phyloP scores from a whole-genome alignment of 1,140 invertebrate species.

The Ips nitidus region DNA sequence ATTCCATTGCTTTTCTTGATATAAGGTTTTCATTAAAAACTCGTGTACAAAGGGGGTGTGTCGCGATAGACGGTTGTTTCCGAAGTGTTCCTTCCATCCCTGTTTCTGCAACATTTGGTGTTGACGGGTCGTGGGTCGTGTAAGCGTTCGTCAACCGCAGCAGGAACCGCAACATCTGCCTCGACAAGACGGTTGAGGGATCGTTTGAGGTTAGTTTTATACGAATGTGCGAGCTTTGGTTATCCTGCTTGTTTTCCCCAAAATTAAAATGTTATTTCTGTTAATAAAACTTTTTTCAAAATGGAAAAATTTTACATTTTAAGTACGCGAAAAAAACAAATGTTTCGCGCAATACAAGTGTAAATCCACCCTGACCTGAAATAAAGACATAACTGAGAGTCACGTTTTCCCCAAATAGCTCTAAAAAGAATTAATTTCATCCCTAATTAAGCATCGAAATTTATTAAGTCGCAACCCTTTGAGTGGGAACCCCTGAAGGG shows the following conservation, averaged over 20 bases:
- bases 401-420: conserved; percentile 13
- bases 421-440: conserved; percentile 46
- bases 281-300: no score
- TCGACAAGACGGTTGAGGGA: conserved; percentile 41
- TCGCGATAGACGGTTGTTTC: background rate
- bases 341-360: no score
- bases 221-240: no score
- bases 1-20: no score
- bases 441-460: conserved; percentile 48
- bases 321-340: no score
- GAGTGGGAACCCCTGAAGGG: conserved; percentile 29
- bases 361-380: background rate
- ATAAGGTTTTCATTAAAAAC: no score
- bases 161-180: conserved; percentile 38
- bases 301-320: no score
- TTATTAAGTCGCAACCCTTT: conserved; percentile 46
- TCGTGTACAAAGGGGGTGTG: no score
- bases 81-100: conserved; percentile 26
- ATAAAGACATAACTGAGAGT: conserved; percentile 19
- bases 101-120: conserved; percentile 34
- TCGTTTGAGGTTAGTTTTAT: conserved; percentile 32
- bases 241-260: no score
- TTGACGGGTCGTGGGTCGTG: conserved; percentile 34
- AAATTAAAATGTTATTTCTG: no score
- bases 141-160: conserved; percentile 35